phyloP scores from a whole-genome alignment of 2,797 vertebrate genomes.

The Cuniculus paca region DNA sequence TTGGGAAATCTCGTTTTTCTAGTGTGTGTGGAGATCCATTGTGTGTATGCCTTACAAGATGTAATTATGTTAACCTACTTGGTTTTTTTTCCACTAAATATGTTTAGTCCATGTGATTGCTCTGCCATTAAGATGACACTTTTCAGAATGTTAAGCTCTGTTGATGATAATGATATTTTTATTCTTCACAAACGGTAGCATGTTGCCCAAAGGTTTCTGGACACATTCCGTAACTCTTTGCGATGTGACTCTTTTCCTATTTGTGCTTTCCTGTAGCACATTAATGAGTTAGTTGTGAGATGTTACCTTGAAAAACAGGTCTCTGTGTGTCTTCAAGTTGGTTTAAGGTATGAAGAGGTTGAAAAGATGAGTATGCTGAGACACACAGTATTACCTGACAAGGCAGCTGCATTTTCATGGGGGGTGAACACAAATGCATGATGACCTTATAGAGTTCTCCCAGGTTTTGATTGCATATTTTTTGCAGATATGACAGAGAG shows the following conservation, averaged over 20 bases:
- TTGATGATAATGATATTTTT: not conserved
- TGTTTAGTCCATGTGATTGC: conserved; percentile 34
- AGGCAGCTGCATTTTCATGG: not conserved
- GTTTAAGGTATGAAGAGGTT: not conserved
- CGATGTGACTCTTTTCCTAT: not conserved
- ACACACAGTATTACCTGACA: not conserved
- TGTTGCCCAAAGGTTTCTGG: not conserved
- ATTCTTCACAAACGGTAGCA: not conserved
- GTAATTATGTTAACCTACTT: not conserved
- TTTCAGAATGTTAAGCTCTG: not conserved
- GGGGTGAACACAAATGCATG: not conserved
- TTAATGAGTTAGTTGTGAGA: not conserved
- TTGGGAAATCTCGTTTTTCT: not conserved
- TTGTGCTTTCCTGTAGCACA: not conserved
- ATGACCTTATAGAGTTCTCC: not conserved
- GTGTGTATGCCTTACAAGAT: not conserved
- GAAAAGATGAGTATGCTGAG: not conserved
- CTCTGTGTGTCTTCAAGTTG: not conserved
- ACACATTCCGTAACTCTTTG: not conserved
- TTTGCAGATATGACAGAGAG: not conserved
- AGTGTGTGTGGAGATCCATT: not conserved
- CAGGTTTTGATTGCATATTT: not conserved
- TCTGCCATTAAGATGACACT: not conserved
- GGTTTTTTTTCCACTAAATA: conserved; percentile 48
- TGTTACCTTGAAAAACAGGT: not conserved